These are phyloP conservation scores for Geopemphigus sp. DNA, from an alignment of 1,140 invertebrate genomes.

Conservation along the genomic window DNA sequence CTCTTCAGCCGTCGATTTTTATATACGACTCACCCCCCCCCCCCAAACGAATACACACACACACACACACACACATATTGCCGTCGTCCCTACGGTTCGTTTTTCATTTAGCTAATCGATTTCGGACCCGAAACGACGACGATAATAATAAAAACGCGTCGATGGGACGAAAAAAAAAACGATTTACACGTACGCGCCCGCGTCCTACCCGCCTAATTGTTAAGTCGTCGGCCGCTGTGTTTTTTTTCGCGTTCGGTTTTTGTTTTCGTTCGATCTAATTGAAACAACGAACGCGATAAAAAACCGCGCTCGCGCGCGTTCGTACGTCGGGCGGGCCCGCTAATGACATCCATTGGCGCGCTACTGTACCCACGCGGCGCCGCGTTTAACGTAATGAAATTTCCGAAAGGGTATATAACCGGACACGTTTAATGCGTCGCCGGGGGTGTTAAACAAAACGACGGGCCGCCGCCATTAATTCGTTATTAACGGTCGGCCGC, in stretches of 20 bases:
- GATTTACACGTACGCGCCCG: constrained; percentile 3
- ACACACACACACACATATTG: no score
- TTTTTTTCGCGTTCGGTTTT: not conserved
- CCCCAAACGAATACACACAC: no score
- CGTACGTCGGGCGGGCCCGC: no score
- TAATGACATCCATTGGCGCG: constrained; percentile 18
- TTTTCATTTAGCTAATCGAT: constrained; percentile 49
- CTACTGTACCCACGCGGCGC: no score
- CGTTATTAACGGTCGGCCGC: constrained; percentile 40
- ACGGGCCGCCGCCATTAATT: constrained; percentile 48
- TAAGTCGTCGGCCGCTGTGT: constrained; percentile 28
- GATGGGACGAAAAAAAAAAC: constrained; percentile 11
- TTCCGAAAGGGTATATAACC: constrained; percentile 13
- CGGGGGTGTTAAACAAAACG: constrained; percentile 48
- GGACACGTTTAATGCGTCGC: constrained; percentile 15
- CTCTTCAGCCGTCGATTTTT: not conserved
- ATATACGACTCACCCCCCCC: no score
- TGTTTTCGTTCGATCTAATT: constrained; percentile 32
- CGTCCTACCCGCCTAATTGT: no score
- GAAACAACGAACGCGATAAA: constrained; percentile 34
- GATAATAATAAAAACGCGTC: constrained; percentile 24
- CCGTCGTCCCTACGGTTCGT: no score
- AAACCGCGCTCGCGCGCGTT: not conserved
- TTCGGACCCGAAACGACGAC: constrained; percentile 10
- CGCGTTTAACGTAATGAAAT: not conserved